A percentile compares a stretch with the other conserved stretches of the same genome.
phyloP scores from a whole-genome alignment of 1,140 invertebrate species.

The Dolichoris vasculosae region DNA sequence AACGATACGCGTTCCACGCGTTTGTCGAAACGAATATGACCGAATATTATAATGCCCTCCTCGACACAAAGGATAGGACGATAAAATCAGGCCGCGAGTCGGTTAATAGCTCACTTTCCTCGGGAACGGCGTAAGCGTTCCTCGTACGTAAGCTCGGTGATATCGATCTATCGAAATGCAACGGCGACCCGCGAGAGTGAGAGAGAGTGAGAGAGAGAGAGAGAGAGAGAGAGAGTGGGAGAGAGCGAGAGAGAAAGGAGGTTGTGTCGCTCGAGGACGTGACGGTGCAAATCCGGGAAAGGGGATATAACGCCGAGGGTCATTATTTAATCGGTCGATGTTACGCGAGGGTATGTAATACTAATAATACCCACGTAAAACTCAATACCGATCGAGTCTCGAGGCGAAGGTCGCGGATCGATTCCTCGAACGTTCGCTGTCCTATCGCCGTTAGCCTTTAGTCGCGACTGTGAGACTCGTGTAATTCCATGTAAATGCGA shows the following conservation, averaged over 20 bases:
- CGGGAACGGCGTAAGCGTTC: neutral
- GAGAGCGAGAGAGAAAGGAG: too few species aligned
- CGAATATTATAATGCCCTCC: constrained; percentile 15
- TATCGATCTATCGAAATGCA: constrained; percentile 37
- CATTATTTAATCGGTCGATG: constrained; percentile 22
- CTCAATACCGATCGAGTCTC: neutral
- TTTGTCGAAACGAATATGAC: constrained; percentile 22
- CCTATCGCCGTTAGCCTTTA: neutral
- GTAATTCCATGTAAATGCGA: neutral
- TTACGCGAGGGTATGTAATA: neutral
- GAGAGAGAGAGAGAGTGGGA: too few species aligned
- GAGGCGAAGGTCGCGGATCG: constrained; percentile 10
- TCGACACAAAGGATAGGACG: constrained; percentile 33
- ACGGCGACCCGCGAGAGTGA: constrained; percentile 1
- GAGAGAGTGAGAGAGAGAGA: too few species aligned
- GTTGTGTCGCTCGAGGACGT: constrained; percentile 24
- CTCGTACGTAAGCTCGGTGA: neutral
- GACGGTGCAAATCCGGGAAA: constrained; percentile 48
- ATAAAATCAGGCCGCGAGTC: constrained; percentile 28
- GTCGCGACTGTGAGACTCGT: neutral
- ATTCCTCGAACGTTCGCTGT: neutral
- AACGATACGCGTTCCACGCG: constrained; percentile 31
- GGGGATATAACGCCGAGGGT: constrained; percentile 1
- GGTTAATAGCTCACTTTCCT: constrained; percentile 40
- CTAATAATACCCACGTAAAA: too few species aligned